phyloP scores from a whole-genome alignment of 1,140 invertebrate genomes.

The Archivesica marissinica region DNA sequence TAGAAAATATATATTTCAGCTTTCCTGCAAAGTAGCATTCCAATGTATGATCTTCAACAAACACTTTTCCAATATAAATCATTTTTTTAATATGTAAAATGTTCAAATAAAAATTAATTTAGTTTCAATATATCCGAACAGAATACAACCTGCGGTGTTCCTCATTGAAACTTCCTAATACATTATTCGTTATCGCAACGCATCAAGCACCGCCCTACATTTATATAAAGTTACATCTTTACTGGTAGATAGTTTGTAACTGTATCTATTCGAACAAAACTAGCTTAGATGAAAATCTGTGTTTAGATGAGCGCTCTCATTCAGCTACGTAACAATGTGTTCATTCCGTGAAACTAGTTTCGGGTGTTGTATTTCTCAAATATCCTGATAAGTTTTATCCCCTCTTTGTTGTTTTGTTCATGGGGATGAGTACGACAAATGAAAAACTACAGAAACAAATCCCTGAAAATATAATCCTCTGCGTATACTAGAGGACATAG shows the following conservation, averaged over 20 bases:
- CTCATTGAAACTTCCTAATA: too few relatives aligned
- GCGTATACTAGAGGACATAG: too few relatives aligned
- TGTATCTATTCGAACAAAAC: conserved; percentile 9
- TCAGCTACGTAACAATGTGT: conserved; percentile 1
- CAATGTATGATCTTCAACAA: too few relatives aligned
- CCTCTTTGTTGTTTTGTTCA: conserved; percentile 3
- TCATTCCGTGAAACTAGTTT: not conserved
- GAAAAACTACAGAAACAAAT: not conserved
- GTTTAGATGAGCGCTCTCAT: not conserved
- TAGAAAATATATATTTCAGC: too few relatives aligned
- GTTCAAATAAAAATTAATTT: too few relatives aligned
- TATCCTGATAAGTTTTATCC: conserved; percentile 23
- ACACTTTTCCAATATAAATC: too few relatives aligned
- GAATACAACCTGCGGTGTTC: too few relatives aligned
- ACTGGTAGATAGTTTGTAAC: not conserved
- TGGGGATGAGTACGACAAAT: conserved; percentile 25
- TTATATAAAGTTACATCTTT: not conserved
- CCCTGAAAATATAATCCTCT: not conserved
- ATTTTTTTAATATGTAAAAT: too few relatives aligned
- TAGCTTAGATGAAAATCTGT: conserved; percentile 10
- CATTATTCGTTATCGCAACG: not conserved
- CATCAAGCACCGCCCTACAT: conserved; percentile 1
- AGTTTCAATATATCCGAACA: too few relatives aligned
- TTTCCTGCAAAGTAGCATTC: too few relatives aligned
- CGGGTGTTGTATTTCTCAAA: conserved; percentile 9